Conservation (phyloP, 2,797 vertebrate species). For the Remorina albescens region DNA sequence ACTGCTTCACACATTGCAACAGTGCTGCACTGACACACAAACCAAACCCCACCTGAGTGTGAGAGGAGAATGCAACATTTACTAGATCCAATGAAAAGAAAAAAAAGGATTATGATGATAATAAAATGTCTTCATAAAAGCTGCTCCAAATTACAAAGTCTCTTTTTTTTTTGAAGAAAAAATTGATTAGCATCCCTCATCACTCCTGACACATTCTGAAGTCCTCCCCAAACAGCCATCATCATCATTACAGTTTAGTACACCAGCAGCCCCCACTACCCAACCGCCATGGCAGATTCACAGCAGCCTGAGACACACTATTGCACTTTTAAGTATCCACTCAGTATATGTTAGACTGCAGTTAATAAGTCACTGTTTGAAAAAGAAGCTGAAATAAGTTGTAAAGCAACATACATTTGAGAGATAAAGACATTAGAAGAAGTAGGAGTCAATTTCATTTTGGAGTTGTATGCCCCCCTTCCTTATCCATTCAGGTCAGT, state of each 20-base stretch:
- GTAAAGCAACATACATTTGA: too few relatives aligned
- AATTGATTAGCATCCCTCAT: background rate
- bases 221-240: background rate
- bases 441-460: too few relatives aligned
- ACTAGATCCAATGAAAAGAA: background rate
- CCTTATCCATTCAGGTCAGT: too few relatives aligned
- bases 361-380: too few relatives aligned
- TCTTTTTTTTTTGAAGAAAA: background rate
- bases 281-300: background rate
- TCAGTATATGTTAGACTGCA: too few relatives aligned
- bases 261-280: too few relatives aligned
- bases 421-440: too few relatives aligned
- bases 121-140: background rate
- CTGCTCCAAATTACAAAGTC: background rate
- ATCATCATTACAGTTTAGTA: background rate
- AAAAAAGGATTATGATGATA: background rate
- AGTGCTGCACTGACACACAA: background rate
- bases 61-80: background rate
- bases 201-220: background rate
- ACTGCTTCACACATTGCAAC: constrained; percentile 38
- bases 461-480: too few relatives aligned
- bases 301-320: constrained; percentile 6
- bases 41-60: background rate
- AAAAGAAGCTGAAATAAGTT: too few relatives aligned
- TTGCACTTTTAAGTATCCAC: too few relatives aligned